These are phyloP conservation scores for Phycodurus eques DNA, from an alignment of 2,113 vertebrate species.

Conservation along the genomic window DNA sequence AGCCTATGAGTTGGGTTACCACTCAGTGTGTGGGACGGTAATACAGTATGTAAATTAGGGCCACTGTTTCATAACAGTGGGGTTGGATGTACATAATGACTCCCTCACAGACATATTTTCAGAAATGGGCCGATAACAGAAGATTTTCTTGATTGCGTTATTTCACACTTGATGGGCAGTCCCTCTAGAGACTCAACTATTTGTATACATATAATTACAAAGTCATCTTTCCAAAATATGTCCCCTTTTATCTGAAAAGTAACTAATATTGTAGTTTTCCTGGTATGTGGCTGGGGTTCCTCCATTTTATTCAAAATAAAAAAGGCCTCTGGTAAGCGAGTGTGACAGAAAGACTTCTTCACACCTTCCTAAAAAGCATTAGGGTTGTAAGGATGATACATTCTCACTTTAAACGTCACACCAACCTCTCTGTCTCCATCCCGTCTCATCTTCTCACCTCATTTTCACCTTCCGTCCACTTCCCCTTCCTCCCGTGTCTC, in stretches of 20 bases:
- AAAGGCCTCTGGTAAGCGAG: not conserved
- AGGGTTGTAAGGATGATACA: slow-evolving; percentile 14
- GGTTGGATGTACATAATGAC: too few species aligned
- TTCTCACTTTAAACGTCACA: not conserved
- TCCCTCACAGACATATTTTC: too few species aligned
- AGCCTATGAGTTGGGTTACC: too few species aligned
- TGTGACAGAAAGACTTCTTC: slow-evolving; percentile 2
- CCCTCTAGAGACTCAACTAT: too few species aligned
- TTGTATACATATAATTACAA: not conserved
- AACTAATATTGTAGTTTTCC: not conserved
- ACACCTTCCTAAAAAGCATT: slow-evolving; percentile 13
- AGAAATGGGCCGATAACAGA: too few species aligned
- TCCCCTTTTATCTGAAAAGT: not conserved
- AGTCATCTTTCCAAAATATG: not conserved
- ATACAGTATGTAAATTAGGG: too few species aligned
- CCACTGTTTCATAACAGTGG: too few species aligned
- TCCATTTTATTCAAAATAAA: not conserved
- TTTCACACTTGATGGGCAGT: too few species aligned
- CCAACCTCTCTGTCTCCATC: not conserved
- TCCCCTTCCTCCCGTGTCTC: slow-evolving; percentile 21
- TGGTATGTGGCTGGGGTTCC: not conserved
- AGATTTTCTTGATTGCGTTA: too few species aligned
- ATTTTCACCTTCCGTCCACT: slow-evolving; percentile 29
- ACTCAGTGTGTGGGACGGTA: too few species aligned
- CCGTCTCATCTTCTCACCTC: slow-evolving; percentile 29